Evolutionary conservation across 1,140 invertebrate genomes (phyloP), one percentile per base, ranked within the genome.

Genomic region (Phortica variegata): DNA sequence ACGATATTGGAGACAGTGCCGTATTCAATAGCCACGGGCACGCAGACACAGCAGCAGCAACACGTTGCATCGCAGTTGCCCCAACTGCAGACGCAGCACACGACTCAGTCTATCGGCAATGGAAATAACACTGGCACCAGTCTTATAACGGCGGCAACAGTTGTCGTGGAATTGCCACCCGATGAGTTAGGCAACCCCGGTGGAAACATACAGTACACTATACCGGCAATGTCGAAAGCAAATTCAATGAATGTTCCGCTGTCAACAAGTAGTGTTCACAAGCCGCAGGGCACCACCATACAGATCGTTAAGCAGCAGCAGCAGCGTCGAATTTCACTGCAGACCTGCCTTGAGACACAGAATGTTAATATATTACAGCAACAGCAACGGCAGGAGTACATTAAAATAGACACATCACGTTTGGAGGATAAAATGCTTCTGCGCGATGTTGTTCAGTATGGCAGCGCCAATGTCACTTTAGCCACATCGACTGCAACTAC

Each of bases 1-100:
- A 73, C 72, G 12, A 75, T 75, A 15, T 23, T 73, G 48, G 72
- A 75, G 34, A 72, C 72, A 2, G 72, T 75, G 31, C 72, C 72
- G 18, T 74, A 74, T 34, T 65, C 71, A 6, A 61, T 65, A 31
- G 62, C 55, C 38, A 61, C 34, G 34, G 32, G 45, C 0, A 41
- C 43, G 13, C 20, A 33, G 3, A 37, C 38, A 10, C 44, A 60
- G 3, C 47, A 56, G 34, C 63, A 57, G 13, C 43, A 45, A 43
- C 58, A 20, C 31, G 56, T 19, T 47, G 43, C 44, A 49, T 58
- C 3, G 18, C 59, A 3, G 5, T 26, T 26, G 10, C 23, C 23
- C 5, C 56, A 53, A n/a, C 23, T 56, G 0, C 15, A 38, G 12
- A 38, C 36, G 3, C 36, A 38, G 8, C 7, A 13, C 3, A 12